Base-by-base conservation (phyloP, 2,797 vertebrate genomes). In the Mus spretus region DNA sequence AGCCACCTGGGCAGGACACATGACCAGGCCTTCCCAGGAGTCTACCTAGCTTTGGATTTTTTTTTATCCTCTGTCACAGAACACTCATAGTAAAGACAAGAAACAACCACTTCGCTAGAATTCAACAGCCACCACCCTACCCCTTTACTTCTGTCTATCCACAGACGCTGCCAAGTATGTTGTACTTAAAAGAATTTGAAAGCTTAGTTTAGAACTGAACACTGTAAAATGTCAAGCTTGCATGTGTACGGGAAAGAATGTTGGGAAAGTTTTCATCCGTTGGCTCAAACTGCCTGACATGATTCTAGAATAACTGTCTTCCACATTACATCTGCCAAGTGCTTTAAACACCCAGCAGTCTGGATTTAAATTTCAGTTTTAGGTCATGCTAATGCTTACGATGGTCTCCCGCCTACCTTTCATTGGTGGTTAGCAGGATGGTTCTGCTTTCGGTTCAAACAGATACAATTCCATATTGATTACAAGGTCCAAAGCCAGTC, bases 291-390 rank as follows among this genome's bases (percentile, higher is more conserved):
- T 77, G 10, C 89, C 74, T 80, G 15, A 75, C 47, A 24, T 31
- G 85, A 81, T 94, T 89, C 55, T 95, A 77, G 2, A 81, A 93
- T 61, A 61, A 12, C 20, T 67, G 20, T n/a, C 26, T 81, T 59
- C 47, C 28, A 53, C 1, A 61, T 59, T 84, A 50, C 34, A 44
- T 65, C 72, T 79, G 6, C 17, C 19, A 83, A 89, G 37, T 84
- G 47, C 31, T 80, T 85, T 55, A 70, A 67, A 59, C 81, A 74
- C 59, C 34, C 53, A 26, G 75, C 50, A 20, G 6, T 72, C 61
- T 34, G 40, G 9, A 72, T 53, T 63, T 53, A 82, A 83, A 82
- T 74, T 57, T 79, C 26, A 67, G 55, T 80, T 67, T 96, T 59
- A 53, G 28, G 8, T 77, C 34, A 26, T 1, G 59, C 3, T 63